These are phyloP conservation scores for Allophyes oxyacanthae DNA, from an alignment of 2,888 invertebrate species.

Conservation along the genomic window DNA sequence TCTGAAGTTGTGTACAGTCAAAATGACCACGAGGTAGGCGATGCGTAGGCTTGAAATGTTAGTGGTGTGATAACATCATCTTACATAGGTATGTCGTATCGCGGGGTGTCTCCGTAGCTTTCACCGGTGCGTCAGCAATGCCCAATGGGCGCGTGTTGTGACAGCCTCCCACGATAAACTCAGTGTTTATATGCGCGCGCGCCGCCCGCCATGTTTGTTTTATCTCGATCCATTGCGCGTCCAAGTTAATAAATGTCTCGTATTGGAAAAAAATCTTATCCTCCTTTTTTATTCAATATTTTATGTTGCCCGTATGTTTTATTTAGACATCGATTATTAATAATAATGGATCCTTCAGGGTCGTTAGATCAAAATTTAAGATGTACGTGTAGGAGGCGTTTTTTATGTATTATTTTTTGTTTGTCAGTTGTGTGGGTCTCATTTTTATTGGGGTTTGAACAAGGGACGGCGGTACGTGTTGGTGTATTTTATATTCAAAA, in stretches of 20 bases:
- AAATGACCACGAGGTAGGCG: conserved; percentile 64
- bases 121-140: conserved; percentile 82
- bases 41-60: conserved; percentile 82
- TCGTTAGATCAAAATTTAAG: conserved; percentile 86
- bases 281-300: conserved; percentile 77
- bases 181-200: conserved; percentile 85
- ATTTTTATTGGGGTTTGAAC: conserved; percentile 81
- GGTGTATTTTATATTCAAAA: conserved; percentile 86
- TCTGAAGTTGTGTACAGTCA: conserved; percentile 63
- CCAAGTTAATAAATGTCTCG: conserved; percentile 88
- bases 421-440: conserved; percentile 78
- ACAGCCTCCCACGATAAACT: conserved; percentile 89
- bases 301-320: conserved; percentile 81
- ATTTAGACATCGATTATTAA: conserved; percentile 88
- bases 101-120: conserved; percentile 82
- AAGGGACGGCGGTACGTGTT: conserved; percentile 75
- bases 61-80: conserved; percentile 78
- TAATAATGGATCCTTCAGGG: conserved; percentile 85
- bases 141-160: conserved; percentile 84
- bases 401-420: conserved; percentile 78
- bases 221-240: conserved; percentile 85
- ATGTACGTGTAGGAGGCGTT: conserved; percentile 80
- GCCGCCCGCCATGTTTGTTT: conserved; percentile 88
- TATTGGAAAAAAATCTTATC: conserved; percentile 77
- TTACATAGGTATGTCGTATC: conserved; percentile 75